Conservation (phyloP, 2,113 vertebrate genomes). For the Toxostoma redivivum region DNA sequence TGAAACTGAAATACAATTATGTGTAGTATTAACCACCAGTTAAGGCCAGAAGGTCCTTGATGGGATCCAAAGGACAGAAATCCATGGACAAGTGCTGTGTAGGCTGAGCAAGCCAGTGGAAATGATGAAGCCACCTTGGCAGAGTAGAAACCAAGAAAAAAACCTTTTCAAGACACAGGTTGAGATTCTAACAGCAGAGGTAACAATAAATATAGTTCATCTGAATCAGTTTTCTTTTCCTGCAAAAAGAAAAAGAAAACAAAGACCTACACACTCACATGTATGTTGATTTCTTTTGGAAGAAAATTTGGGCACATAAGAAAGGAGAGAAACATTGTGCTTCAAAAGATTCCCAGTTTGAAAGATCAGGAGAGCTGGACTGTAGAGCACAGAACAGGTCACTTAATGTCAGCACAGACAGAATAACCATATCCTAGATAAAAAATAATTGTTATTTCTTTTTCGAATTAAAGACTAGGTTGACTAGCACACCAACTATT, state of each 20-base stretch:
- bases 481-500: background rate
- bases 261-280: background rate
- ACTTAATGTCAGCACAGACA: background rate
- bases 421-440: background rate
- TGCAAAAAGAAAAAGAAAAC: background rate
- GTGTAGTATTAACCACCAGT: background rate
- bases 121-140: background rate
- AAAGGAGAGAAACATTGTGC: accelerated
- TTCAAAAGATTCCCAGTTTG: background rate
- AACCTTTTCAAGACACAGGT: background rate
- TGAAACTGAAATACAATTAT: background rate
- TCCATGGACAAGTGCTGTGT: background rate
- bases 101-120: background rate
- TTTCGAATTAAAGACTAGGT: background rate
- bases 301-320: background rate
- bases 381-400: background rate
- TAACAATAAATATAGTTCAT: background rate
- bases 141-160: background rate
- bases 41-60: background rate
- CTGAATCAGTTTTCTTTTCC: background rate
- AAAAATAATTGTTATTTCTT: background rate
- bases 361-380: background rate
- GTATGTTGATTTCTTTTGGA: background rate
- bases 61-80: background rate
- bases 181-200: background rate